These are phyloP conservation scores for Drosophila gaucha DNA, from an alignment of 2,888 invertebrate genomes.

Conservation along the genomic window DNA sequence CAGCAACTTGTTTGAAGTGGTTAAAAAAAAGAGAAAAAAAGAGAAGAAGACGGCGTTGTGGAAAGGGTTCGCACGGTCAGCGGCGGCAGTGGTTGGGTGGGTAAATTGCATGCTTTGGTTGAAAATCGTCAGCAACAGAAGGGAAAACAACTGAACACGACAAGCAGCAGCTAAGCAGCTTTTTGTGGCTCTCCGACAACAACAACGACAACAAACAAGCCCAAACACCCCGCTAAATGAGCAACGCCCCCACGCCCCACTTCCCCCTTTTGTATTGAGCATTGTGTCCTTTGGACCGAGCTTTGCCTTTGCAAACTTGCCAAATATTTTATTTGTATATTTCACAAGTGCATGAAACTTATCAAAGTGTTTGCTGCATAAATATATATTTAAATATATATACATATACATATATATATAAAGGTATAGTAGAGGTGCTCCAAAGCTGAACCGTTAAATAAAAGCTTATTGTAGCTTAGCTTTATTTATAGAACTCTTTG, in stretches of 20 bases:
- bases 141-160: constrained; percentile 28
- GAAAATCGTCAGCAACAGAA: constrained; percentile 48
- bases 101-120: constrained; percentile 36
- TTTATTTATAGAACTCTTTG: background rate
- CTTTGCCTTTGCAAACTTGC: constrained; percentile 34
- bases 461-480: too few relatives aligned
- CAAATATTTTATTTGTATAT: constrained; percentile 18
- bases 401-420: background rate
- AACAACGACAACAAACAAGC: background rate
- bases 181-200: constrained; percentile 44
- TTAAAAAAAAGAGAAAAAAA: constrained; percentile 26
- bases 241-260: background rate
- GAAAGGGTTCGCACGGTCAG: constrained; percentile 7
- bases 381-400: background rate
- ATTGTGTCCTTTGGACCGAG: constrained; percentile 40
- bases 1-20: constrained; percentile 76
- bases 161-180: constrained; percentile 51
- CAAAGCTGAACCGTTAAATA: background rate
- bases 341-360: constrained; percentile 39
- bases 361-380: constrained; percentile 35
- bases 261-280: constrained; percentile 42
- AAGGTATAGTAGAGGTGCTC: background rate
- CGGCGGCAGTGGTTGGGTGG: background rate
- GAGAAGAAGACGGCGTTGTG: background rate
- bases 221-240: background rate